Evolutionary conservation across 1,140 invertebrate species (phyloP), one percentile per base, ranked within the genome.

Genomic region (Aethina tumida): DNA sequence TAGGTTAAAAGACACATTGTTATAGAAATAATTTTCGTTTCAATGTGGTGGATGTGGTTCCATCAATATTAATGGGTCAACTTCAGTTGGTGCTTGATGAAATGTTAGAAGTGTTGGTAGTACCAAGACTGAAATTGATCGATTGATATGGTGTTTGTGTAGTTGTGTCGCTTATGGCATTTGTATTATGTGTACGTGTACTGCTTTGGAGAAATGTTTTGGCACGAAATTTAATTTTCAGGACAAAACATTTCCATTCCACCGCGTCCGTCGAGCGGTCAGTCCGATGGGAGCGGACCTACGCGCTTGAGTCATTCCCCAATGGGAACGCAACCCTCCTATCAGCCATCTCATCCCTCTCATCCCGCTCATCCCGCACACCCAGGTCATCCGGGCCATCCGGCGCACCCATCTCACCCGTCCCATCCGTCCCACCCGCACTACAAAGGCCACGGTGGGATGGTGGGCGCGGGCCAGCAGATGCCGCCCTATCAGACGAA

Each of bases 221-320:
- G n/a, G n/a, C n/a, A n/a, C n/a, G n/a, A n/a, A n/a, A n/a, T n/a
- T 24, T 33, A 39, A 34, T 39, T 65, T 67, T n/a, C 64, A 88
- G 84, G 84, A 59, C 84, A 86, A 74, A 88, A 83, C 75, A 81
- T 89, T 79, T 80, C 84, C 64, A 88, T 89, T 82, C 85, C 85
- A 62, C 85, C 85, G 54, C 75, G 89, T 54, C 88, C 89, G 59
- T 83, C 87, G 49, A 91, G 87, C 60, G 84, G 86, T 65, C 82
- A 90, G 62, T 83, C 86, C 50, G 84, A 87, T 68, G 77, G 76
- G 64, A 75, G 74, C 67, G 77, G 72, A 58, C 76, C 73, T 59
- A 68, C 70, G 45, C 66, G 77, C 35, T 75, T 81, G 69, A 81
- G 73, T 63, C 78, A 85, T 53, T 81, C 81, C 56, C 77, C 81